Conservation (phyloP, 1,140 invertebrate genomes). For the Meteorus sp. region DNA sequence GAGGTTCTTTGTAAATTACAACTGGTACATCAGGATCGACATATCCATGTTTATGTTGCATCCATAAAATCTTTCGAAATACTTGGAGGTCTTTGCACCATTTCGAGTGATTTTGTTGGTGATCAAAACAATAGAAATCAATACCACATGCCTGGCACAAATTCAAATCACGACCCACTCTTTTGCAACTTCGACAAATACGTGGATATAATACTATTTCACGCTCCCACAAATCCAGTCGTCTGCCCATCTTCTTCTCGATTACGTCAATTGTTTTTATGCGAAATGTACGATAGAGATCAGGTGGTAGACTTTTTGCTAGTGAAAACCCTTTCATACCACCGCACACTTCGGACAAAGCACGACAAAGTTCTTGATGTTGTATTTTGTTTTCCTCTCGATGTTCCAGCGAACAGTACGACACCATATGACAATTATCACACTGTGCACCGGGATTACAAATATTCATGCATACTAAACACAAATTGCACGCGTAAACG, state of each 20-base stretch:
- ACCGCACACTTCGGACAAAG: conserved; percentile 36
- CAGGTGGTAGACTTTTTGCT: conserved; percentile 58
- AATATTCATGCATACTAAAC: conserved; percentile 50
- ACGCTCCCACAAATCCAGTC: conserved; percentile 66
- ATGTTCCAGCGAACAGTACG: conserved; percentile 61
- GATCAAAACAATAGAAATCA: conserved; percentile 47
- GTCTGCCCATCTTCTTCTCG: conserved; percentile 62
- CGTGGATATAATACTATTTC: conserved; percentile 70
- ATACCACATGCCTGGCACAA: conserved; percentile 64
- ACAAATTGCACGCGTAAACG: conserved; percentile 47
- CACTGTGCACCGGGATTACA: conserved; percentile 40
- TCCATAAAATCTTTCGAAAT: conserved; percentile 41
- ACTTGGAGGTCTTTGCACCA: conserved; percentile 52
- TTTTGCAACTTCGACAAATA: conserved; percentile 60
- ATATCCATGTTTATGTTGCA: conserved; percentile 56
- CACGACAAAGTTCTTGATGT: conserved; percentile 58
- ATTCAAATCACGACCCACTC: conserved; percentile 59
- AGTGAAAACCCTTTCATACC: conserved; percentile 54
- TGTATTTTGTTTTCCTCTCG: conserved; percentile 47
- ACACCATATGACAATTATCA: conserved; percentile 58
- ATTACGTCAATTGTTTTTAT: conserved; percentile 65
- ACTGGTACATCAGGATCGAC: conserved; percentile 63
- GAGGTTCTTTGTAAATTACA: conserved; percentile 28
- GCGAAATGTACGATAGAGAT: conserved; percentile 64
- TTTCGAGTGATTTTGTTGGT: conserved; percentile 38